Evolutionary conservation across 2,888 invertebrate genomes (phyloP), one percentile per base, ranked within the genome.

Genomic region (Eudasyphora cyanicolor): DNA sequence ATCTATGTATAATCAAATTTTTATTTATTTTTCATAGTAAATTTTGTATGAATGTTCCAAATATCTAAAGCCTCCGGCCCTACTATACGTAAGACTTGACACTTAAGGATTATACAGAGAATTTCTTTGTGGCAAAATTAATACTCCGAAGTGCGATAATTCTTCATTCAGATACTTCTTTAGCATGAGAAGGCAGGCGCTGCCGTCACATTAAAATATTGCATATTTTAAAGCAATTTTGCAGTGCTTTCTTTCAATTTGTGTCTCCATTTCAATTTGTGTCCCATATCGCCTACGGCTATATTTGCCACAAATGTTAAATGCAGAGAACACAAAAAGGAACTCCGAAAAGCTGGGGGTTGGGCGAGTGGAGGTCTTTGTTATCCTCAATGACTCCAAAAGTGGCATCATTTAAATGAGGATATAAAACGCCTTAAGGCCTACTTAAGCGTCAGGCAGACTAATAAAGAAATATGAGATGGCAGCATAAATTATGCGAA

Each of bases 221-320:
- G 67, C 67, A 67, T 67, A 42, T 10, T 38, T 64, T 12, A 64
- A 64, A 35, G 38, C 35, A 32, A 19, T 64, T 38, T 21, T 12
- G 12, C 64, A 38, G 14, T 38, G 42, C 67, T 35, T 67, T 60
- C 60, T 21, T 60, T 29, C 45, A n/a, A 12, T 6, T 24, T 27
- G n/a, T 57, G 10, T 17, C 60, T 29, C 8, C 14, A 29, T 60
- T 67, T 17, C 67, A 67, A 35, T 67, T 67, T 67, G 38, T 67
- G 67, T 67, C 21, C 14, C 38, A 38, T 21, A 42, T 14, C 24
- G 76, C 79, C 77, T n/a, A 54, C 74, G 79, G 82, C 73, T 51
- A 51, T 76, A 77, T 79, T 79, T 83, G 74, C 74, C 76, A 83
- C 74, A 75, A 82, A 83, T 79, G 79, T 51, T 79, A 76, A 60